Percentiles rank a stretch among this genome's conserved stretches.
These are phyloP conservation scores for Odontomyia ornata DNA, from an alignment of 2,888 invertebrate species.

Conservation along the genomic window DNA sequence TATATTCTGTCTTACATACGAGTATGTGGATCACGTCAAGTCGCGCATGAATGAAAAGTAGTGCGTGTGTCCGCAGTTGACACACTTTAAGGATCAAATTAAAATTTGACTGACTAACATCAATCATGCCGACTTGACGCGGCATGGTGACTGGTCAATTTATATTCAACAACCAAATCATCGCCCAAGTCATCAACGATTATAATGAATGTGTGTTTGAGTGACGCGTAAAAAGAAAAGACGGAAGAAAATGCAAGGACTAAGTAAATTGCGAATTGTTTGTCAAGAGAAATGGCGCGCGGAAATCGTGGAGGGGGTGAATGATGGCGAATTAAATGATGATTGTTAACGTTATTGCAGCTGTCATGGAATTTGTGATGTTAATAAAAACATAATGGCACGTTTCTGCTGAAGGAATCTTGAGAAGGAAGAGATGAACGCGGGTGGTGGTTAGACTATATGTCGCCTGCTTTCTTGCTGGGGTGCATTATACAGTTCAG, in stretches of 20 bases:
- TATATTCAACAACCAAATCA: background rate
- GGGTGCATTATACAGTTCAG: background rate
- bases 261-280: background rate
- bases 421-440: background rate
- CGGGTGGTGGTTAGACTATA: background rate
- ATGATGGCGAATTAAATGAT: background rate
- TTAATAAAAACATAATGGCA: slow-evolving; percentile 20
- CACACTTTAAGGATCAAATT: slow-evolving; percentile 39
- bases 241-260: background rate
- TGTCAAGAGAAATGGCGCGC: background rate
- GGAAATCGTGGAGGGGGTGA: no score
- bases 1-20: no score
- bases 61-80: background rate
- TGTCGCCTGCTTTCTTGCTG: background rate
- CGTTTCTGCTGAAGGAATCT: background rate
- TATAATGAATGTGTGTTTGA: background rate
- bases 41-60: background rate
- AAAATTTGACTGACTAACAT: slow-evolving; percentile 35
- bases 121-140: slow-evolving; percentile 9
- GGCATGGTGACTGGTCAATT: slow-evolving; percentile 2
- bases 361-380: slow-evolving; percentile 8
- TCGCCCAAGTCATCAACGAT: background rate
- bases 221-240: background rate
- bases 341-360: slow-evolving; percentile 18
- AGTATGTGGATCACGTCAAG: background rate